Percentiles rank a stretch among this genome's conserved stretches.
These are phyloP conservation scores for Halcyon senegalensis DNA, from an alignment of 2,113 vertebrate species.

Conservation along the genomic window DNA sequence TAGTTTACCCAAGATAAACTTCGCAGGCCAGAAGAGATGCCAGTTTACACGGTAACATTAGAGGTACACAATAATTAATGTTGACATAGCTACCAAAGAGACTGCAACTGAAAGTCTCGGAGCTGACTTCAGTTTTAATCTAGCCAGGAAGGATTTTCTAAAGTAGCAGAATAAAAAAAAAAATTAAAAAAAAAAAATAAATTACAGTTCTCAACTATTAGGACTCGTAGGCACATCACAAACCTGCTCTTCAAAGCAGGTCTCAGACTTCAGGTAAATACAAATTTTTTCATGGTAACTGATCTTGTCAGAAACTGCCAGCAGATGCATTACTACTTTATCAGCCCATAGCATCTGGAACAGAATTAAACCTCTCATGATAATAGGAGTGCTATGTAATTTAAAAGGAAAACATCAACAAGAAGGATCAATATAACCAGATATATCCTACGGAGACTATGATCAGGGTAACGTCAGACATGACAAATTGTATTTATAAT, in stretches of 20 bases:
- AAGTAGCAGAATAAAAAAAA: not conserved
- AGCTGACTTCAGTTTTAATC: not conserved
- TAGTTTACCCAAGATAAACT: not conserved
- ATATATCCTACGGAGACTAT: not conserved
- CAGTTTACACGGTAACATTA: not conserved
- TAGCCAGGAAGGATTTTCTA: not conserved
- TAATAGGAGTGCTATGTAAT: not conserved
- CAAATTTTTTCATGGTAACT: not conserved
- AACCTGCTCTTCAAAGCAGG: not conserved
- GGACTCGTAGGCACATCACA: not conserved
- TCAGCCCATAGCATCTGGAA: not conserved
- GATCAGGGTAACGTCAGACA: not conserved
- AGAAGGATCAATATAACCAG: not conserved
- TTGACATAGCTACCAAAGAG: not conserved
- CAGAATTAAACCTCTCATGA: not conserved
- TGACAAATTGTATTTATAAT: not conserved
- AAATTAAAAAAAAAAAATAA: not conserved
- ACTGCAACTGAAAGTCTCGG: not conserved
- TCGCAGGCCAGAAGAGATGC: not conserved
- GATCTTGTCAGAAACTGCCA: slow-evolving; percentile 12
- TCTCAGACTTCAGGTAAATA: not conserved
- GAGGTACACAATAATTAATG: not conserved
- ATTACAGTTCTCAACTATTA: not conserved
- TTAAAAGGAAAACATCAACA: not conserved
- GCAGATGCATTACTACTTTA: slow-evolving; percentile 7